Base-by-base conservation (phyloP, 1,140 invertebrate species). In the Diplogasteroides magnus region DNA sequence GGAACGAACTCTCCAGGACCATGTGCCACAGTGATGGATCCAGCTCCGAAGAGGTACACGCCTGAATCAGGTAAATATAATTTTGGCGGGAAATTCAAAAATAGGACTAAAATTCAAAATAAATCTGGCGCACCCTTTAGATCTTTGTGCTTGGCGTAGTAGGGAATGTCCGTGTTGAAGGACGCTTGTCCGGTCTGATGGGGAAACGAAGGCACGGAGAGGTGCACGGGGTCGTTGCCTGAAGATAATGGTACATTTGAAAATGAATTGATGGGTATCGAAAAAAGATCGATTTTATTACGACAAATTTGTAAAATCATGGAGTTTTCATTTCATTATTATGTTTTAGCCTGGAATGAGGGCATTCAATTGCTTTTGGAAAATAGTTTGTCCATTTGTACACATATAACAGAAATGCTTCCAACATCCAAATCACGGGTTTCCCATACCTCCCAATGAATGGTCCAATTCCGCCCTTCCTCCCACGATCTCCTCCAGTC, bases 121-220 rank as follows among this genome's bases (percentile, higher is more conserved):
- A 6, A 48, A 27, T 64, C 28, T 25, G 28, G 28, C 19, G 11
- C 6, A 61, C 64, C 64, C 55, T 79, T 79, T 3, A 77, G 64
- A 15, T 75, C 60, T n/a, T 69, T 62, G 13, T 58, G 58, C 11
- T 59, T 56, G 15, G 65, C 62, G 60, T 71, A 78, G 57, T 74
- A 78, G 14, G 77, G 75, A 19, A 78, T 72, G 31, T 78, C 77
- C 3, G 77, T 79, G 60, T 79, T 78, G 67, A 78, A 78, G 1
- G 77, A 73, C 14, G 75, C 75, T 26, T 72, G 64, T 56, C 67
- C 69, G 31, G 74, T 76, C 29, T 62, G 68, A 57, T 31, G 60
- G 27, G 74, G 77, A n/a, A 77, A 75, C 23, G 25, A 25, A 19
- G 32, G n/a, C 29, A 31, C 15, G 71, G 61, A 70, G 14, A 78